These are phyloP conservation scores for Anolis sagrei DNA, from an alignment of 2,113 vertebrate species.

Conservation along the genomic window DNA sequence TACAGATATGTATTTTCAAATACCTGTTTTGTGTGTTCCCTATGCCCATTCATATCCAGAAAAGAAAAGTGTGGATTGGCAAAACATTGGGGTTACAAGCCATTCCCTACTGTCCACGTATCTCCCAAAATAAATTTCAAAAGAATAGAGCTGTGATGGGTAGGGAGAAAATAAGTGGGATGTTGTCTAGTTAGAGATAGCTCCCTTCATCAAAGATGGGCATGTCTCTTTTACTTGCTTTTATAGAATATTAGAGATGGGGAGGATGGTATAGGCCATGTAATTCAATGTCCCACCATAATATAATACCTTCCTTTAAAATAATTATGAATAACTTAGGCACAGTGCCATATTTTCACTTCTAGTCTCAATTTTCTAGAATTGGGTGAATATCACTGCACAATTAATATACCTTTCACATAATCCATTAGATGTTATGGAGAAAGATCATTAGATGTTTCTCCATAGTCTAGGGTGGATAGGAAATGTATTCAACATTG, in stretches of 20 bases:
- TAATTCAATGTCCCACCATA: no score
- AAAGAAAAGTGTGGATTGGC: no score
- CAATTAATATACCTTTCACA: not conserved
- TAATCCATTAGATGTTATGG: slow-evolving; percentile 6
- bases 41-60: not conserved
- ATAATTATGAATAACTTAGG: not conserved
- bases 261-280: no score
- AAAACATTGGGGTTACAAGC: not conserved
- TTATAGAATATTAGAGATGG: no score
- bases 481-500: rapidly evolving
- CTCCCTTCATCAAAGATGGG: no score
- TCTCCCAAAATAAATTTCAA: no score
- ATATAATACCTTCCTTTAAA: not conserved
- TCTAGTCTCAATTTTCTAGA: not conserved
- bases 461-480: not conserved
- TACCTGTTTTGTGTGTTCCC: not conserved
- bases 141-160: no score
- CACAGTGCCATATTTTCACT: not conserved
- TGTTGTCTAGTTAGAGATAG: no score
- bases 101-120: not conserved
- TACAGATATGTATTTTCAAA: not conserved
- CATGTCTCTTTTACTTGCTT: no score
- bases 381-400: not conserved
- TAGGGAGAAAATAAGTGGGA: no score
- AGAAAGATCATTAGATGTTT: not conserved